phyloP scores from a whole-genome alignment of 1,140 invertebrate genomes.

The Dolichoris vasculosae region DNA sequence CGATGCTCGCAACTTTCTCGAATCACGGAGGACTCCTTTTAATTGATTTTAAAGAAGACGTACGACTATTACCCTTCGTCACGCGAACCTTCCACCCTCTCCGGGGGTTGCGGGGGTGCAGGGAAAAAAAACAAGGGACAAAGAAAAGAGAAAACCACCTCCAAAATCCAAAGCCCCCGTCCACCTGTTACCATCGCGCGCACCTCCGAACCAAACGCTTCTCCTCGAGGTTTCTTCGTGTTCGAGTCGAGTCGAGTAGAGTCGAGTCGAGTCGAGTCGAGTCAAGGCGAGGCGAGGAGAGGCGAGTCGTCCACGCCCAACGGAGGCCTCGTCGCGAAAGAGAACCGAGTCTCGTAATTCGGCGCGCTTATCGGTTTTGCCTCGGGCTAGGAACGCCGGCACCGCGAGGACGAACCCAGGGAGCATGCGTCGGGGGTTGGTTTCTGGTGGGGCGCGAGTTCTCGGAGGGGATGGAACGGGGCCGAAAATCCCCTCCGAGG shows the following conservation, averaged over 20 bases:
- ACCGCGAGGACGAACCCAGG: not conserved
- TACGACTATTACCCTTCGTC: not conserved
- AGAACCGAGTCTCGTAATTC: slow-evolving; percentile 29
- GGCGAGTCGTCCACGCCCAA: not conserved
- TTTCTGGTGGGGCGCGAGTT: slow-evolving; percentile 23
- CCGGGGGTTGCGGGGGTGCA: no score
- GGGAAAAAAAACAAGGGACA: no score
- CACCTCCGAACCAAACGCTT: no score
- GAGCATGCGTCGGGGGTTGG: not conserved
- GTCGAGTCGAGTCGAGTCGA: no score
- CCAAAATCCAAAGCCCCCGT: no score
- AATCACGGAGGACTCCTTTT: not conserved
- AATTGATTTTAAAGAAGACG: not conserved
- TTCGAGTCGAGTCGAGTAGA: no score
- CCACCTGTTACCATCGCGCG: not conserved
- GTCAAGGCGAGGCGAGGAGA: no score
- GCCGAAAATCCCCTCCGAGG: slow-evolving; percentile 56
- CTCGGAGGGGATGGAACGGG: slow-evolving; percentile 37
- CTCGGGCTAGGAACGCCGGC: not conserved
- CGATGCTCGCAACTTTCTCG: not conserved
- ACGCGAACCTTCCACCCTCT: not conserved
- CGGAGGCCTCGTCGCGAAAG: no score
- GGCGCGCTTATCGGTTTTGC: slow-evolving; percentile 27
- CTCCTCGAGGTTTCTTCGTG: no score
- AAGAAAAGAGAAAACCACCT: no score